These are phyloP conservation scores for Lonchura striata DNA, from an alignment of 2,113 vertebrate species.

Conservation along the genomic window DNA sequence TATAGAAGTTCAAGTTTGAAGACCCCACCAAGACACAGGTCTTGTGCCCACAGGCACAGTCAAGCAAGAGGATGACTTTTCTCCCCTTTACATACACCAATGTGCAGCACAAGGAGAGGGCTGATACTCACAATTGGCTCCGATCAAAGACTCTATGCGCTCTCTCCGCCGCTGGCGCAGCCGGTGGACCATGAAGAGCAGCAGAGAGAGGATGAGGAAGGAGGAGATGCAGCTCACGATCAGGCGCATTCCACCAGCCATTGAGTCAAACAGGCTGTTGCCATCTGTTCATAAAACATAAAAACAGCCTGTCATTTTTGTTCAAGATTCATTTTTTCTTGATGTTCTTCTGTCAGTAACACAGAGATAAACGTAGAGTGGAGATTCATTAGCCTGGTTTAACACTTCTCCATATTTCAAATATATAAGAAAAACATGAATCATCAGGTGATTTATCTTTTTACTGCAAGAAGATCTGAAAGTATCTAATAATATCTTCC, in stretches of 20 bases:
- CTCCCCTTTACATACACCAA: neutral
- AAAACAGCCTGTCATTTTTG: neutral
- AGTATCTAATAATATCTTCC: neutral
- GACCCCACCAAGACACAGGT: neutral
- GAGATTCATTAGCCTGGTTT: neutral
- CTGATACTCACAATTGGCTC: slow-evolving; percentile 87
- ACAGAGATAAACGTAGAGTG: neutral
- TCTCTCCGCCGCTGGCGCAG: slow-evolving; percentile 92
- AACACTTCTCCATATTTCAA: neutral
- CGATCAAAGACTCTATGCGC: slow-evolving; percentile 94
- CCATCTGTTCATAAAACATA: slow-evolving; percentile 77
- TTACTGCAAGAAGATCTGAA: neutral
- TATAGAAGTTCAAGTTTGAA: neutral
- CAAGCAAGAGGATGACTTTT: neutral
- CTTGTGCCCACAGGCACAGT: neutral
- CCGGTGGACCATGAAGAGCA: slow-evolving; percentile 98
- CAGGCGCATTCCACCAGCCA: slow-evolving; percentile 97
- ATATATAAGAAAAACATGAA: neutral
- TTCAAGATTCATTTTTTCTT: neutral
- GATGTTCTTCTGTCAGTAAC: neutral
- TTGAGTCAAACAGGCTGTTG: slow-evolving; percentile 94
- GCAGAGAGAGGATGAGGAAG: slow-evolving; percentile 96
- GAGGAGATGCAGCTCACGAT: slow-evolving; percentile 98
- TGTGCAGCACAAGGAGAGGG: neutral
- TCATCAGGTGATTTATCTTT: neutral